These are phyloP conservation scores for Gasterosteus aculeatus DNA, from an alignment of 2,113 vertebrate genomes.

Conservation along the genomic window DNA sequence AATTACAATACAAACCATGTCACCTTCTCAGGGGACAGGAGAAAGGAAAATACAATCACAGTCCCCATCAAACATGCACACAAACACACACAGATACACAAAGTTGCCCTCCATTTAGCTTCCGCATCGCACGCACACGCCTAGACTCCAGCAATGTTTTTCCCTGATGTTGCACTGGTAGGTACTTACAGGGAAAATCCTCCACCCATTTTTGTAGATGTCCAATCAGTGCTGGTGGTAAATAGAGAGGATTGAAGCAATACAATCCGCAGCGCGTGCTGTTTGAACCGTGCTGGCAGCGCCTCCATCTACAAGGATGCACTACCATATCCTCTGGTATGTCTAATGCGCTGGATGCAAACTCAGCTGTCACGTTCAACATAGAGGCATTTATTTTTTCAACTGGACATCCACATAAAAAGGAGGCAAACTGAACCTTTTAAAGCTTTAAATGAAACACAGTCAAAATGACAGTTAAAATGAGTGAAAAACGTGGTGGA, in stretches of 20 bases:
- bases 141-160: constrained; percentile 23
- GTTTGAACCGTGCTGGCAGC: neutral
- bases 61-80: constrained; percentile 56
- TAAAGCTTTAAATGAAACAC: constrained; percentile 20
- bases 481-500: constrained; percentile 6
- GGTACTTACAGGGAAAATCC: constrained; percentile 8
- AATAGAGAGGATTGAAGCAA: neutral
- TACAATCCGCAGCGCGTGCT: neutral
- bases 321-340: neutral
- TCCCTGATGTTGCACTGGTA: neutral
- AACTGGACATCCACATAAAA: neutral
- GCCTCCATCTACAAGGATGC: neutral
- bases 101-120: constrained; percentile 32
- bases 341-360: neutral
- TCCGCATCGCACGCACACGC: constrained; percentile 19
- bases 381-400: neutral
- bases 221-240: neutral
- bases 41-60: constrained; percentile 78
- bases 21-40: constrained; percentile 78
- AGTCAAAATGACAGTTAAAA: constrained; percentile 11
- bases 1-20: constrained; percentile 82
- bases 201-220: neutral
- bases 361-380: too few relatives aligned
- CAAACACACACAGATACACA: constrained; percentile 24
- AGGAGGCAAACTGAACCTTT: neutral